Conservation (phyloP, 2,113 vertebrate species). For the Ctenodactylus gundi region DNA sequence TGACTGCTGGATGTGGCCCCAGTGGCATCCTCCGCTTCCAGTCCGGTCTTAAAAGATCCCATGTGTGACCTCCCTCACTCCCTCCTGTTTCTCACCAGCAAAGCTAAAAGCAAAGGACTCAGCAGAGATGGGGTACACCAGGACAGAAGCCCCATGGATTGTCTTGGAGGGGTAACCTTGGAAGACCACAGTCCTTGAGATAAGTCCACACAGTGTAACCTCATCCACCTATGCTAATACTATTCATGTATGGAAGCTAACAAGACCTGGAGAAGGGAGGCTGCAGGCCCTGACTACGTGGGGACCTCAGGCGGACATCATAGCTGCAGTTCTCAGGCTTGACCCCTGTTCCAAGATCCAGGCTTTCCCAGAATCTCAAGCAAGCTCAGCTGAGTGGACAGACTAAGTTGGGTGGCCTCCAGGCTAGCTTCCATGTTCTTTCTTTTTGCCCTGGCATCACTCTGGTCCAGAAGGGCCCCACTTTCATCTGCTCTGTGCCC, state of each 20-base stretch:
- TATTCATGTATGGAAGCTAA: too few relatives aligned
- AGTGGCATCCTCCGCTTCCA: background rate
- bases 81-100: background rate
- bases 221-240: too few relatives aligned
- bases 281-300: too few relatives aligned
- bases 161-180: background rate
- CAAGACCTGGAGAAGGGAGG: too few relatives aligned
- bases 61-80: background rate
- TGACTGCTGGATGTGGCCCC: background rate
- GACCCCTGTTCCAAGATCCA: too few relatives aligned
- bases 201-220: fast-evolving
- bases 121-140: fast-evolving
- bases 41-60: background rate
- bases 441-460: background rate
- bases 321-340: too few relatives aligned
- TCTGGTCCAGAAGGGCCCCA: background rate
- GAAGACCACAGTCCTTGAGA: background rate
- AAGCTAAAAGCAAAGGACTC: background rate
- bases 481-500: background rate
- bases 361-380: too few relatives aligned
- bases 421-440: background rate
- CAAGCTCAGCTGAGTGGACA: too few relatives aligned
- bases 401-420: too few relatives aligned
- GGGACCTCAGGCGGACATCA: too few relatives aligned
- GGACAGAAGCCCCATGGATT: background rate